These are phyloP conservation scores for Nomada goodeniana DNA, from an alignment of 2,888 invertebrate species.

Conservation along the genomic window DNA sequence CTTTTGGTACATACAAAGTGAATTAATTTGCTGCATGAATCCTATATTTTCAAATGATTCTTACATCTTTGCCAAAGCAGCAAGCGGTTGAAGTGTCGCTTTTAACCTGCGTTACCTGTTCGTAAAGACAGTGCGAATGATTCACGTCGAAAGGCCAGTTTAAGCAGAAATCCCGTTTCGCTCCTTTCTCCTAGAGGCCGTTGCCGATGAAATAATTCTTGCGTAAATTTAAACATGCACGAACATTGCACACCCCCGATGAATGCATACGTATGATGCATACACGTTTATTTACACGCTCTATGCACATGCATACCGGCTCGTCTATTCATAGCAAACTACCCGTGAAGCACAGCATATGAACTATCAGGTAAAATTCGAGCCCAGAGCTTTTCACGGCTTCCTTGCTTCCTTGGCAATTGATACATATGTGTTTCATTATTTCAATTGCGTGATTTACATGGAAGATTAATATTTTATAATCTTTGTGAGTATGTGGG, in stretches of 20 bases:
- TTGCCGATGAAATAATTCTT: conserved; percentile 8
- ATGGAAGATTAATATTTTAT: no score
- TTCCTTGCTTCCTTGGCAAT: background rate
- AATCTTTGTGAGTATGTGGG: no score
- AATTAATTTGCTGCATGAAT: no score
- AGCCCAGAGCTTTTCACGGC: conserved; percentile 1
- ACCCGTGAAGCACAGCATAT: conserved; percentile 14
- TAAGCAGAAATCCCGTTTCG: conserved; percentile 32
- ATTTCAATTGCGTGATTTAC: no score
- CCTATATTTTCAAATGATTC: no score
- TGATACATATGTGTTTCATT: background rate
- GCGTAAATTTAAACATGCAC: conserved; percentile 13
- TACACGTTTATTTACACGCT: background rate
- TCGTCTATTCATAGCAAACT: conserved; percentile 21
- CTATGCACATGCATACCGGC: background rate
- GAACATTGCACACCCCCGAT: no score
- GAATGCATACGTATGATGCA: background rate
- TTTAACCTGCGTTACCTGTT: no score
- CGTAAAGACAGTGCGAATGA: conserved; percentile 33
- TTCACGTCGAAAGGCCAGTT: conserved; percentile 31
- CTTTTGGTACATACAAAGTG: no score
- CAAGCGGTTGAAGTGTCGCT: no score
- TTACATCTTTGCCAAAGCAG: no score
- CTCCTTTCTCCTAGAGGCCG: conserved; percentile 27
- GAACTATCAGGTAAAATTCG: background rate